Base-by-base conservation (phyloP, 2,888 invertebrate species). In the Trichopria drosophilae region DNA sequence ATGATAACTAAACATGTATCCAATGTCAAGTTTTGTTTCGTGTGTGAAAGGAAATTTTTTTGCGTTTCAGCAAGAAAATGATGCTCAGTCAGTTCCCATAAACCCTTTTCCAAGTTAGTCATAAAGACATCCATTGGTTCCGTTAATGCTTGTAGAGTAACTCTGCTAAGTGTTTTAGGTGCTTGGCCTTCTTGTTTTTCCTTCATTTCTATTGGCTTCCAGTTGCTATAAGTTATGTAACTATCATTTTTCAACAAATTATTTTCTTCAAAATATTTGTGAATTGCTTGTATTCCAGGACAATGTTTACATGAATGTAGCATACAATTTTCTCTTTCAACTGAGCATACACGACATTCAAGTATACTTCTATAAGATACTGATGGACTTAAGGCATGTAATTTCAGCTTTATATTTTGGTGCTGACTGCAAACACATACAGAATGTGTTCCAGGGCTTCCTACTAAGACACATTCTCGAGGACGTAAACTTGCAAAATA, bases 381-480 rank as follows among this genome's bases (percentile, higher is more conserved):
- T 29, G 12, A 13, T 13, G 29, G 15, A 15, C 15, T 29, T 10
- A 29, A 29, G 9, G 29, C 29, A 13, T 29, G 29, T 29, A 29
- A 29, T 29, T 29, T 29, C 3, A 44, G 28, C 23, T 43, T 54
- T 4, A 45, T 23, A 42, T 50, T 54, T 36, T 46, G 35, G 26
- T 54, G 50, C 18, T 42, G 28, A 18, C 24, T 20, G 26, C 46
- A 50, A n/a, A 54, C 50, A 46, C 50, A 54, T 32, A 50, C 32
- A 22, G 43, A 34, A 26, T 50, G 50, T 7, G 46, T 54, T 6
- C 37, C 46, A 15, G 50, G 37, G 26, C 42, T 46, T 44, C 42
- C 41, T 4, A 48, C 46, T 16, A 53, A 28, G 10, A 40, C 36
- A 29, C 44, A 50, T 15, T 49, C 41, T n/a, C 35, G 35, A 18